Percentiles rank a stretch among this genome's conserved stretches.
Evolutionary conservation across 2,113 vertebrate genomes (phyloP).

Genomic region (Ochotona curzoniae): DNA sequence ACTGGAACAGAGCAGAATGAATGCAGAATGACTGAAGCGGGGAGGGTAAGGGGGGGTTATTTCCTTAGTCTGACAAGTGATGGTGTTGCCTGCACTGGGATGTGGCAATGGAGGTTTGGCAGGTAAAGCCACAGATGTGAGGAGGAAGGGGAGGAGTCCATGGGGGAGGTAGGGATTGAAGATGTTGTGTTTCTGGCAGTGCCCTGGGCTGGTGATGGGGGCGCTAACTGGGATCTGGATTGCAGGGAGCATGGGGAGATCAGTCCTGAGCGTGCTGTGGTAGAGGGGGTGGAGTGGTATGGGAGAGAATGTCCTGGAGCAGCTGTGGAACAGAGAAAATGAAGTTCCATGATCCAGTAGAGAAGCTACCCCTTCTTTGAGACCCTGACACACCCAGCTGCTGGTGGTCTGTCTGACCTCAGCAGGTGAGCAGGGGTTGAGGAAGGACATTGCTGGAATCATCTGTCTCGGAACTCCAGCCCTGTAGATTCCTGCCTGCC

Average conservation of each 20-base stretch:
- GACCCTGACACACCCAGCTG: not conserved
- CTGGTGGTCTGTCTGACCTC: not conserved
- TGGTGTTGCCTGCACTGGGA: not conserved
- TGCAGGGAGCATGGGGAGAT: not conserved
- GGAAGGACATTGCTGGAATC: not conserved
- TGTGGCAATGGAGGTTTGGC: not conserved
- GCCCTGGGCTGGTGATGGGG: no score
- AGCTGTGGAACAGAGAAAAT: not conserved
- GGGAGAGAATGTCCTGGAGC: not conserved
- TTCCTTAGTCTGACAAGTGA: conserved; percentile 4
- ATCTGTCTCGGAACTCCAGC: not conserved
- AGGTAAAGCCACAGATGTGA: not conserved
- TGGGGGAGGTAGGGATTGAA: conserved; percentile 3
- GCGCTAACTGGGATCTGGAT: not conserved
- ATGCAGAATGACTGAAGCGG: not conserved
- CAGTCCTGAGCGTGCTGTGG: not conserved
- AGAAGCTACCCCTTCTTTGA: not conserved
- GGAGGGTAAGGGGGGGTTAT: not conserved
- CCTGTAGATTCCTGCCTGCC: not conserved
- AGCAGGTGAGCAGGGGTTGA: not conserved
- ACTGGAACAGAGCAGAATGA: not conserved
- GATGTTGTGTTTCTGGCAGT: not conserved
- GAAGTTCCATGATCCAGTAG: not conserved
- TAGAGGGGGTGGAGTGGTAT: not conserved
- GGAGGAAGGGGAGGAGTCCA: not conserved